phyloP scores from a whole-genome alignment of 2,888 invertebrate genomes.

The Heliconius cydno region DNA sequence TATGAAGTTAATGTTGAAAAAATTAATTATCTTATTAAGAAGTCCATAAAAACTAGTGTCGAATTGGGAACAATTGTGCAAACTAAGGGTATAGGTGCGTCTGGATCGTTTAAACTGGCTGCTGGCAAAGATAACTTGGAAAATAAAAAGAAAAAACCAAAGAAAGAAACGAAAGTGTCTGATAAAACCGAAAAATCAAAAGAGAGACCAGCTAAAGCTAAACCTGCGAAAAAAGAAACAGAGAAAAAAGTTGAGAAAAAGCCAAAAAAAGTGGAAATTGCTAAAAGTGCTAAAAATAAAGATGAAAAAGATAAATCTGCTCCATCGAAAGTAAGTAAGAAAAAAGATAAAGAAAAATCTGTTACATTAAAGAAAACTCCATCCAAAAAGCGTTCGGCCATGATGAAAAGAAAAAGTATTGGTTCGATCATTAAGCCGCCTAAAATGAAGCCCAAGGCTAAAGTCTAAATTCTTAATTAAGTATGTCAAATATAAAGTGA shows the following conservation, averaged over 20 bases:
- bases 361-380: conserved; percentile 54
- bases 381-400: conserved; percentile 58
- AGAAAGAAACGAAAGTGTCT: conserved; percentile 21
- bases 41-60: conserved; percentile 62
- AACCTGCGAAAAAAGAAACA: conserved; percentile 38
- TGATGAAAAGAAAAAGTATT: conserved; percentile 70
- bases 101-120: conserved; percentile 70
- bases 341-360: conserved; percentile 45
- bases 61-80: conserved; percentile 68
- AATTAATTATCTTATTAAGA: conserved; percentile 66
- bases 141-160: conserved; percentile 49
- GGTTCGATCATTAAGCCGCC: conserved; percentile 74
- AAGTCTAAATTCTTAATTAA: conserved; percentile 7
- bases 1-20: conserved; percentile 63
- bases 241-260: conserved; percentile 44
- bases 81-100: conserved; percentile 67
- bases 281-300: conserved; percentile 22
- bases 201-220: conserved; percentile 33
- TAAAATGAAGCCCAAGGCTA: conserved; percentile 70
- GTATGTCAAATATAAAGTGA: not conserved
- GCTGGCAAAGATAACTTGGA: conserved; percentile 54
- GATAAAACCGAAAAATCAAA: conserved; percentile 42
- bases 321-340: conserved; percentile 26
- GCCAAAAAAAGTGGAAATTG: conserved; percentile 35
- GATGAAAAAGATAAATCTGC: conserved; percentile 23